phyloP scores from a whole-genome alignment of 2,113 vertebrate genomes.

The Limanda limanda region DNA sequence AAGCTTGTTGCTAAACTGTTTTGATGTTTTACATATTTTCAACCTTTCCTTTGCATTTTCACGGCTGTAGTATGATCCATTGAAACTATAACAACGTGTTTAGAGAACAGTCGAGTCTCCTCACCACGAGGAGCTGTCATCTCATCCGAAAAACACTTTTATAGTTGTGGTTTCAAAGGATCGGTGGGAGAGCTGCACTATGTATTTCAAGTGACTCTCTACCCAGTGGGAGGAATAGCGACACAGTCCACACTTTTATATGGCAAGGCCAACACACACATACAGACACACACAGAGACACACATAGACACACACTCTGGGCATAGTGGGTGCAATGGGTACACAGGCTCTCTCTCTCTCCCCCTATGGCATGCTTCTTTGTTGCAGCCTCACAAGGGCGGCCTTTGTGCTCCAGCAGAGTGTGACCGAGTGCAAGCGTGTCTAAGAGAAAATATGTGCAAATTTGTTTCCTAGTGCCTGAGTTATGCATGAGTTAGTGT shows the following conservation, averaged over 20 bases:
- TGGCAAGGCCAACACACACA: slow-evolving; percentile 4
- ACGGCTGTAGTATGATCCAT: not conserved
- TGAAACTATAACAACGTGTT: not conserved
- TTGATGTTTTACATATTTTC: not conserved
- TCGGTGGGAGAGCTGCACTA: not conserved
- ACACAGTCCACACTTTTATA: slow-evolving; percentile 18
- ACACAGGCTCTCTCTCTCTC: slow-evolving; percentile 29
- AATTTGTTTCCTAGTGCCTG: slow-evolving; percentile 48
- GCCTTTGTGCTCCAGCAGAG: slow-evolving; percentile 45
- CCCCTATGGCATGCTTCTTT: slow-evolving; percentile 47
- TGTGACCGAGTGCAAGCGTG: slow-evolving; percentile 45
- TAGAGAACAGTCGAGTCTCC: not conserved
- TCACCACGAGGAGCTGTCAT: slow-evolving; percentile 42
- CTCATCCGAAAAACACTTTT: slow-evolving; percentile 1
- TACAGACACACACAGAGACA: slow-evolving; percentile 21
- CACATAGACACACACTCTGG: slow-evolving; percentile 19
- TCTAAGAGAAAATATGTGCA: slow-evolving; percentile 35
- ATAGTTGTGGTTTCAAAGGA: slow-evolving; percentile 10
- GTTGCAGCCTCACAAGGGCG: slow-evolving; percentile 61
- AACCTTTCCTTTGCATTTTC: not conserved
- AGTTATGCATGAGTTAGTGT: slow-evolving; percentile 33
- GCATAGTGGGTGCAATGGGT: slow-evolving; percentile 19
- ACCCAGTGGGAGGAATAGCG: slow-evolving; percentile 9
- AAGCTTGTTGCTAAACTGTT: not conserved
- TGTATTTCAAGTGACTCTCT: slow-evolving; percentile 23